Evolutionary conservation across 2,113 vertebrate genomes (phyloP), one percentile per base, ranked within the genome.

Genomic region (Pseudorasbora parva): DNA sequence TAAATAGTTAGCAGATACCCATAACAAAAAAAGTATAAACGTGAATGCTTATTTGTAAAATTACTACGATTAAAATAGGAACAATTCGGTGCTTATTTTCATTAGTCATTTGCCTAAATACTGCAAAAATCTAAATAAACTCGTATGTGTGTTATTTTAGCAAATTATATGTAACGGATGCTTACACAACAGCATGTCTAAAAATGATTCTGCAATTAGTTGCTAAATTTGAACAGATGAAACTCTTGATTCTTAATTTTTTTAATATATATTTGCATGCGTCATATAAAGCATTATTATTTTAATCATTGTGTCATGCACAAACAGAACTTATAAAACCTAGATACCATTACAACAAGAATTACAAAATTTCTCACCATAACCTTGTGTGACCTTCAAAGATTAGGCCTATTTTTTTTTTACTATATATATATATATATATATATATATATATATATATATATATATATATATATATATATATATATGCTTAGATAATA

Each of bases 311-410:
- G 12, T 1, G 1, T 23, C n/a, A 68, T 11, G 25, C 5, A 54
- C 33, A 77, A 57, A 41, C 2, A 77, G 0, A 77, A 56, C 9
- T 75, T 75, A 4, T 56, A 27, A 75, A 57, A 37, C 49, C 17
- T 4, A n/a, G 49, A n/a, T 30, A 23, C 5, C 9, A 14, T 9
- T 68, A 21, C 27, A 66, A 66, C 23, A 41, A 60, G 7, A 41
- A 25, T 17, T 60, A n/a, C 0, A 14, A 37, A n/a, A 78, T 17
- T 43, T 78, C 8, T 7, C 21, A 59, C 11, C 3, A 41, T 43
- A 78, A 78, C 75, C 75, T 78, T 60, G 12, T 78, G 37, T 78
- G n/a, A 78, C 56, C 21, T 59, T 60, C 7, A 43, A 9, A 17
- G 12, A 78, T 60, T 2, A 57, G 17, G 56, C 8, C 17, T 2